These are phyloP conservation scores for Callionymus lyra DNA, from an alignment of 2,113 vertebrate genomes.

Conservation along the genomic window DNA sequence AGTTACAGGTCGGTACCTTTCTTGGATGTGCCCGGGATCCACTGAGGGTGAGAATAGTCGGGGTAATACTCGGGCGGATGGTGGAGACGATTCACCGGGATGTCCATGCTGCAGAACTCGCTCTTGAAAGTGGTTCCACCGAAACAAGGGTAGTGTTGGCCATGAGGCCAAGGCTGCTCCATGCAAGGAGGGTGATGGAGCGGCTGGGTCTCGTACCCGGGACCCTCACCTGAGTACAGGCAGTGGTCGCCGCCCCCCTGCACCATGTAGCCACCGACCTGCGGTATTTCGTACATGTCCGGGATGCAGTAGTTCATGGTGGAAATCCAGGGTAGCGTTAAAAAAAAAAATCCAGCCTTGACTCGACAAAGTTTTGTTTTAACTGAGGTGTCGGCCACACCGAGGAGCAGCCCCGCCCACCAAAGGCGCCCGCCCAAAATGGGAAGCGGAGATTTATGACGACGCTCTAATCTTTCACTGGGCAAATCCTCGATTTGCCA, in stretches of 20 bases:
- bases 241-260: conserved; percentile 76
- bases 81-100: conserved; percentile 81
- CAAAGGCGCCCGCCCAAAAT: conserved; percentile 64
- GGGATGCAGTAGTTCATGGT: conserved; percentile 87
- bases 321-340: conserved; percentile 15
- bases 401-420: conserved; percentile 41
- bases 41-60: conserved; percentile 83
- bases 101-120: conserved; percentile 83
- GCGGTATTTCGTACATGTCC: conserved; percentile 80
- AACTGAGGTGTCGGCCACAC: conserved; percentile 1
- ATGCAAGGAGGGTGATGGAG: conserved; percentile 79
- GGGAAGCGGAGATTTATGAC: conserved; percentile 84
- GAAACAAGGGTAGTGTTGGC: conserved; percentile 80
- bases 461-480: conserved; percentile 82
- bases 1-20: conserved; percentile 74
- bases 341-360: conserved; percentile 20
- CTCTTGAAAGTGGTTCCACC: conserved; percentile 73
- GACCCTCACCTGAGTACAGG: conserved; percentile 78
- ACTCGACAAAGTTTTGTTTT: conserved; percentile 2
- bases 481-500: conserved; percentile 77
- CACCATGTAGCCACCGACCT: conserved; percentile 70
- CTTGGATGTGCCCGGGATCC: conserved; percentile 77
- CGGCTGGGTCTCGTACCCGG: conserved; percentile 75
- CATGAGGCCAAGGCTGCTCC: conserved; percentile 85
- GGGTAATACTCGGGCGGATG: conserved; percentile 79